These are phyloP conservation scores for Apantesis nais DNA, from an alignment of 2,888 invertebrate genomes.

Conservation along the genomic window DNA sequence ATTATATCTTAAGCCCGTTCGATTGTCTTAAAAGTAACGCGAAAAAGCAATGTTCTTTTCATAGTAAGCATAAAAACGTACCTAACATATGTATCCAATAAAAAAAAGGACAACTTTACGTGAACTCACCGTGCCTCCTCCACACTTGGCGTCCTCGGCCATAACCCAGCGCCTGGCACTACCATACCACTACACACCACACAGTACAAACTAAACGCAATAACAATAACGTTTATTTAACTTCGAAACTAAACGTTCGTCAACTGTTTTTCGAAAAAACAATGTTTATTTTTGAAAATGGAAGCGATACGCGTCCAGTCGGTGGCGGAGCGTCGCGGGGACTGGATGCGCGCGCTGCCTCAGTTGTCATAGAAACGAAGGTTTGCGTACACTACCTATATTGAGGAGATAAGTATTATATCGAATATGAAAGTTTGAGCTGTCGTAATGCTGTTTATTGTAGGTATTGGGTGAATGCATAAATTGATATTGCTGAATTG, in stretches of 20 bases:
- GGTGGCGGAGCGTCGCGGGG: constrained; percentile 53
- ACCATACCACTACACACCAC: constrained; percentile 56
- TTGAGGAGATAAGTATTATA: constrained; percentile 33
- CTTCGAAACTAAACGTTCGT: constrained; percentile 23
- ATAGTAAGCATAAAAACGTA: constrained; percentile 2
- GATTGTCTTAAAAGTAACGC: background rate
- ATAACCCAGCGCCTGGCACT: constrained; percentile 55
- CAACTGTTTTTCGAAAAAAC: constrained; percentile 36
- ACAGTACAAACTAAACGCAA: constrained; percentile 35
- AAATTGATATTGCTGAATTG: constrained; percentile 10
- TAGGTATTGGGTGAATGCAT: constrained; percentile 6
- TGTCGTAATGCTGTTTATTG: constrained; percentile 18
- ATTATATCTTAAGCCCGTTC: background rate
- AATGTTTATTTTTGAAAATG: constrained; percentile 56
- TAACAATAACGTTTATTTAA: constrained; percentile 19
- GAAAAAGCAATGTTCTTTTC: background rate
- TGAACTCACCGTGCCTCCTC: constrained; percentile 70
- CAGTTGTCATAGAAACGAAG: constrained; percentile 72
- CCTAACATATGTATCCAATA: constrained; percentile 17
- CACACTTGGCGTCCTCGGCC: constrained; percentile 71
- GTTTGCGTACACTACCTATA: constrained; percentile 43
- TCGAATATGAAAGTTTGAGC: constrained; percentile 42
- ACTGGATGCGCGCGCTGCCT: constrained; percentile 81
- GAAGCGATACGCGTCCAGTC: constrained; percentile 64
- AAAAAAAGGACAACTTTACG: constrained; percentile 38